phyloP scores from a whole-genome alignment of 2,113 vertebrate genomes.

The Centrocercus urophasianus region DNA sequence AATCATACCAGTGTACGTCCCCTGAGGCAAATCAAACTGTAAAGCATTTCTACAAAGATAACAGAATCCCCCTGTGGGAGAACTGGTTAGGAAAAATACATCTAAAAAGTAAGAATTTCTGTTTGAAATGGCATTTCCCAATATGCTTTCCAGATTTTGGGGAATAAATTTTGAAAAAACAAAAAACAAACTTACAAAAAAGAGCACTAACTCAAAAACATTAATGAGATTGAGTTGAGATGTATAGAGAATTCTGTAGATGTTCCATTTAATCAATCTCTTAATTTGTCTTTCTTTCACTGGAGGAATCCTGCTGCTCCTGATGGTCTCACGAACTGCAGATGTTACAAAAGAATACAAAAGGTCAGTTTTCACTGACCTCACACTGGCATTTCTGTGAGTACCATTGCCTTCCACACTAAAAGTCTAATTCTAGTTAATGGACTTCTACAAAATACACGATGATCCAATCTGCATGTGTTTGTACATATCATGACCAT shows the following conservation, averaged over 20 bases:
- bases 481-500: background rate
- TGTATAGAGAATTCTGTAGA: background rate
- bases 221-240: background rate
- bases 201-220: background rate
- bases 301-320: background rate
- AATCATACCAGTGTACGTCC: background rate
- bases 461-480: background rate
- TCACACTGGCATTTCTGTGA: background rate
- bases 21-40: background rate
- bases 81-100: background rate
- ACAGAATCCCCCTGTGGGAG: background rate
- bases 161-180: too few relatives aligned
- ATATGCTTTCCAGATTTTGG: background rate
- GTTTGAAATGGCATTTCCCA: background rate
- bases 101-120: background rate
- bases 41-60: background rate
- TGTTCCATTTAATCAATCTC: background rate
- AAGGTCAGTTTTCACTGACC: background rate
- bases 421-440: background rate
- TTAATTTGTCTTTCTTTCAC: background rate
- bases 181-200: background rate
- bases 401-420: background rate
- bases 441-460: background rate
- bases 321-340: background rate
- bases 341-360: background rate